Base-by-base conservation (phyloP, 2,797 vertebrate genomes). In the Enteromius treurensis region DNA sequence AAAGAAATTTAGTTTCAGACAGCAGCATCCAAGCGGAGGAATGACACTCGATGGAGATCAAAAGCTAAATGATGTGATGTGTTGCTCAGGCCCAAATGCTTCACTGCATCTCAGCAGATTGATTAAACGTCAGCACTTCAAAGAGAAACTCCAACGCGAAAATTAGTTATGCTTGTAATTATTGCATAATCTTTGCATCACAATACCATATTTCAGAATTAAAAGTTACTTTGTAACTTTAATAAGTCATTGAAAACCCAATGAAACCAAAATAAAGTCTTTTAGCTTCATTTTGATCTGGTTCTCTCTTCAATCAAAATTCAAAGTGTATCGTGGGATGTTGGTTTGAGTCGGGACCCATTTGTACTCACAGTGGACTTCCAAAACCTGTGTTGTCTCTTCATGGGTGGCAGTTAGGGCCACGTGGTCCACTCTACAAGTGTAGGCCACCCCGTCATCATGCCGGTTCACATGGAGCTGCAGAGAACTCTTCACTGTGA, bases 351-450 rank as follows among this genome's bases (percentile, higher is more conserved):
- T 42, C 17, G 1, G 49, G 80, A 62, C 37, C 1, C 17, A 60
- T 47, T 14, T 58, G 5, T 77, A 98, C 98, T 99, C 95, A 99
- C 98, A 99, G 91, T 99, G 98, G 90, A 99, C 98, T 94, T 99
- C 97, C 94, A 99, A 94, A 82, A 97, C 95, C 92, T 99, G 96
- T 78, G 95, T 97, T 90, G 96, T 96, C 92, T 98, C 96, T 91
- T 98, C 97, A 55, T 96, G 96, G 64, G 96, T 92, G 65, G 96
- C 95, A 40, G 95, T 89, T 84, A 99, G 95, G 15, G 98, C 96
- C 87, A 97, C 97, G 0, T 99, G 98, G 90, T 99, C 97, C 90
- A 99, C 98, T 93, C 93, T 96, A 94, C 98, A 99, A 90, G 97
- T 98, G 85, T 99, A 94, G 2, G 96, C 95, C 88, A 96, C 97